phyloP scores from a whole-genome alignment of 1,140 invertebrate species.

The Anthonomus grandis region DNA sequence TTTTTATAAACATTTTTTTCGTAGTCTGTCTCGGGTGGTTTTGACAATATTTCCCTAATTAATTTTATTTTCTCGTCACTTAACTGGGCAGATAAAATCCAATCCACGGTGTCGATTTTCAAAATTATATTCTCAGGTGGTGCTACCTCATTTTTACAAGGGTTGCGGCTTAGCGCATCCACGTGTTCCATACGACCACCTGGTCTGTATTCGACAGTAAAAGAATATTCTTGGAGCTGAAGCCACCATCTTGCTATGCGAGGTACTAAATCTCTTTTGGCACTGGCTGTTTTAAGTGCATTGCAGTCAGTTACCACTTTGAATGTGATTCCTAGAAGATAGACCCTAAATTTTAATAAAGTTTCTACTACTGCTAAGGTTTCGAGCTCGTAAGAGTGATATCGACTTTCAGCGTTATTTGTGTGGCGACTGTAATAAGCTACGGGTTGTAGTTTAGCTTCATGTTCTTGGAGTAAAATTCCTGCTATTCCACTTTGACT shows the following conservation, averaged over 20 bases:
- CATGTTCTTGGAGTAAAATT: slow-evolving; percentile 37
- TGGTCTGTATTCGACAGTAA: slow-evolving; percentile 35
- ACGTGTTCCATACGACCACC: slow-evolving; percentile 38
- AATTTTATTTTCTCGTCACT: slow-evolving; percentile 14
- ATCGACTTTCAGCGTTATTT: slow-evolving; percentile 31
- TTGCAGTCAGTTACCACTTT: slow-evolving; percentile 39
- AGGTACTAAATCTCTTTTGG: slow-evolving; percentile 34
- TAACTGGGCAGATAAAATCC: slow-evolving; percentile 19
- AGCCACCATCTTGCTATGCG: slow-evolving; percentile 39
- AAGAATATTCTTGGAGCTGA: slow-evolving; percentile 32
- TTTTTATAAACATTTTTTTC: slow-evolving; percentile 34
- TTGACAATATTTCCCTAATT: slow-evolving; percentile 11
- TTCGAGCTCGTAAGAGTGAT: slow-evolving; percentile 46
- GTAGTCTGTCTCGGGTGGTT: slow-evolving; percentile 21
- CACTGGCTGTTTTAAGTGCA: slow-evolving; percentile 24
- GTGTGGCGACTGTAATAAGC: slow-evolving; percentile 31
- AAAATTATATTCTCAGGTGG: slow-evolving; percentile 4
- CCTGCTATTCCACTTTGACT: background rate
- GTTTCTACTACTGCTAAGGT: slow-evolving; percentile 9
- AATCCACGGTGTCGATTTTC: slow-evolving; percentile 15
- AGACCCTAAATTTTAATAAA: slow-evolving; percentile 29
- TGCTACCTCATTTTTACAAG: background rate
- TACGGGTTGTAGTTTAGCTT: too few species aligned
- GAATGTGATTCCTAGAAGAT: slow-evolving; percentile 30
- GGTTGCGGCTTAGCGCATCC: slow-evolving; percentile 39